Conservation (phyloP, 2,797 vertebrate species). For the Orestias chungarensis region DNA sequence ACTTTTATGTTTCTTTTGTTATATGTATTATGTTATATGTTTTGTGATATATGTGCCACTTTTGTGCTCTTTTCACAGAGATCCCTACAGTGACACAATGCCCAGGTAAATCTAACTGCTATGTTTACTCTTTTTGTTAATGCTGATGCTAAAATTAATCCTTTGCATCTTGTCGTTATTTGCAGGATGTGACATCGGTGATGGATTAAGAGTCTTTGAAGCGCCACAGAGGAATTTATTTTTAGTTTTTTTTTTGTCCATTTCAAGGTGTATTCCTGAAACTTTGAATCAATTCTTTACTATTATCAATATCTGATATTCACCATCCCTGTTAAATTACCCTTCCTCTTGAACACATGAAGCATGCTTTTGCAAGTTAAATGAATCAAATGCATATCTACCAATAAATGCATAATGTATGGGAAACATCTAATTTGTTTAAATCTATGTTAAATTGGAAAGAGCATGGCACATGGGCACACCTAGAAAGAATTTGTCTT, state of each 20-base stretch:
- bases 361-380: not conserved
- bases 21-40: not conserved
- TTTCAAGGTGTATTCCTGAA: not conserved
- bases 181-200: constrained; percentile 56
- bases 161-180: not conserved
- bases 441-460: not conserved
- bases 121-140: not conserved
- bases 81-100: constrained; percentile 77
- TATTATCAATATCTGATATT: not conserved
- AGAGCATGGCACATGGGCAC: not conserved
- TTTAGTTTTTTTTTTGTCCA: not conserved
- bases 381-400: not conserved
- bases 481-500: not conserved
- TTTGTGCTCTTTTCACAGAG: constrained; percentile 57
- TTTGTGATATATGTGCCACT: not conserved
- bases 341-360: not conserved
- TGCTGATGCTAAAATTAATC: not conserved
- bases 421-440: not conserved
- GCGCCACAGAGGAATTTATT: not conserved
- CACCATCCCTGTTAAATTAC: not conserved
- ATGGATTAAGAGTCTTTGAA: constrained; percentile 6
- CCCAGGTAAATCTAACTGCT: constrained; percentile 68
- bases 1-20: not conserved
- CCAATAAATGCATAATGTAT: not conserved
- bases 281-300: not conserved